Evolutionary conservation across 2,797 vertebrate species (phyloP).

Genomic region (Pangasius mekongensis): DNA sequence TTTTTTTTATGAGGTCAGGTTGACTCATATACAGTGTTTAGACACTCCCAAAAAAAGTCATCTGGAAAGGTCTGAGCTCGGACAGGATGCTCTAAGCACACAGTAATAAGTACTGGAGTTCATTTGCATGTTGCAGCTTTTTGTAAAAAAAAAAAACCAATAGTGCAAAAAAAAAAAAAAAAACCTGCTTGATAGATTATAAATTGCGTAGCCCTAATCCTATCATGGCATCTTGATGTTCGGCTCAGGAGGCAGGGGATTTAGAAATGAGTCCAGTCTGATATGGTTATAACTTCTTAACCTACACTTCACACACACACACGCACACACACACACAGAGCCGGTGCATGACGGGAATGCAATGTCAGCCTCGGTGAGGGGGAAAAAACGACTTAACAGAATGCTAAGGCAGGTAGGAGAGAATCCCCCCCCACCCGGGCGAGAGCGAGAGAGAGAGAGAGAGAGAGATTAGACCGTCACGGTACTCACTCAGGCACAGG

Average conservation of each 20-base stretch:
- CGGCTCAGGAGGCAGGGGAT: background rate
- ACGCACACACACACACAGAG: conserved; percentile 13
- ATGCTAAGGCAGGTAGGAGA: conserved; percentile 34
- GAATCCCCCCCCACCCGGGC: conserved; percentile 21
- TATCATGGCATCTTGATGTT: conserved; percentile 21
- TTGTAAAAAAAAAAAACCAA: background rate
- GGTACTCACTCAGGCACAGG: conserved; percentile 37
- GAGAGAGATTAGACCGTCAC: conserved; percentile 48
- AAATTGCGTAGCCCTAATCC: background rate
- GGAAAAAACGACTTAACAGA: conserved; percentile 31
- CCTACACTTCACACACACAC: conserved; percentile 13
- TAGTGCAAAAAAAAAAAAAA: too few species aligned
- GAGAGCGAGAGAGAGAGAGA: conserved; percentile 15
- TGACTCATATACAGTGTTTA: background rate
- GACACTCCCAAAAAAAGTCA: background rate
- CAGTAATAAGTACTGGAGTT: background rate
- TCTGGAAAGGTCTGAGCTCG: background rate
- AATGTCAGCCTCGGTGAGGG: conserved; percentile 21
- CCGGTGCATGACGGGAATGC: conserved; percentile 34
- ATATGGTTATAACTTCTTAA: conserved; percentile 42
- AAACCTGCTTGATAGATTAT: background rate
- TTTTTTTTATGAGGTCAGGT: background rate
- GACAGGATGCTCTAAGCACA: background rate
- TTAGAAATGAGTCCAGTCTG: conserved; percentile 19
- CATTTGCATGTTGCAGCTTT: background rate